Conservation (phyloP, 2,113 vertebrate species). For the Osmerus mordax region DNA sequence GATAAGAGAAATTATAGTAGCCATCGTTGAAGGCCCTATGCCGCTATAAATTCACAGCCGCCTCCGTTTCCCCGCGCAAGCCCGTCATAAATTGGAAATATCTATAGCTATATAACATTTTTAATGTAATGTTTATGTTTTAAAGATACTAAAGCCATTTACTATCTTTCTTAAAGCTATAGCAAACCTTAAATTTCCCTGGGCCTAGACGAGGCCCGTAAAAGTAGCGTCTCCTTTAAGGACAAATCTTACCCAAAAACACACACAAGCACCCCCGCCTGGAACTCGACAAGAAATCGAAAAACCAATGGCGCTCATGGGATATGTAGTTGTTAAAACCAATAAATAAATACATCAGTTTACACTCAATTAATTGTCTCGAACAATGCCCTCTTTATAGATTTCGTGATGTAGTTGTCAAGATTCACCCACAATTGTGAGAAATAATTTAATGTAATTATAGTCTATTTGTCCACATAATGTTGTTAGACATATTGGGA, state of each 20-base stretch:
- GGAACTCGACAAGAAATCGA: conserved; percentile 3
- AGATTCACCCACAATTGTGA: no score
- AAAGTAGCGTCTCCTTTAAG: conserved; percentile 1
- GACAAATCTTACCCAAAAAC: background rate
- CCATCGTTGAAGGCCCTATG: background rate
- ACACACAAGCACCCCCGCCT: no score
- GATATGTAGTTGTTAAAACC: conserved; percentile 13
- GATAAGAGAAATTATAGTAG: background rate
- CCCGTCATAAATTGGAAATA: background rate
- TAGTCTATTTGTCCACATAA: no score
- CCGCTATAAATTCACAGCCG: background rate
- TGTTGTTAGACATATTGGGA: no score
- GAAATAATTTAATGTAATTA: no score
- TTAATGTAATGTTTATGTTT: conserved; percentile 1
- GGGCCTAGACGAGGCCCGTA: conserved; percentile 1
- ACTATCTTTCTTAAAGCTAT: conserved; percentile 1
- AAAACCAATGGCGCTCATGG: conserved; percentile 8
- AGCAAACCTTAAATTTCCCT: background rate
- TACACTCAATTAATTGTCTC: no score
- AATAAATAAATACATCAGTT: no score
- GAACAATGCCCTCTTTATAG: no score
- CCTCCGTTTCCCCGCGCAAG: background rate
- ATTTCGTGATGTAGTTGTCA: no score
- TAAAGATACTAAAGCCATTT: background rate
- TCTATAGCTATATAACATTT: background rate